Evolutionary conservation across 2,888 invertebrate genomes (phyloP).

Genomic region (Aphodius sticticus): DNA sequence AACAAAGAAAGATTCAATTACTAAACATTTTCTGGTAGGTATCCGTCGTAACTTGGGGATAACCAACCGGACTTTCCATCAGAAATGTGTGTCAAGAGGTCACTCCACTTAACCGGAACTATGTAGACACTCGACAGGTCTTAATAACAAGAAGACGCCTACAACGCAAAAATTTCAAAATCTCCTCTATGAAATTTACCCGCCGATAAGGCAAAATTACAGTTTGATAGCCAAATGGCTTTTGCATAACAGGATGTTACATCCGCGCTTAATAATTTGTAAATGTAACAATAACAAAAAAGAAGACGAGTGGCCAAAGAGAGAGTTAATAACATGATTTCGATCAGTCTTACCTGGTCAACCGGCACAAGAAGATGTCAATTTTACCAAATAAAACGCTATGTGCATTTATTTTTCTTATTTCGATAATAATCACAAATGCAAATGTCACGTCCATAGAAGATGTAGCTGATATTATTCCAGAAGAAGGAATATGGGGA

Average conservation of each 20-base stretch:
- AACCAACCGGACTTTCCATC: background rate
- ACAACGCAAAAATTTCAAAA: conserved; percentile 4
- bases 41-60: conserved; percentile 8
- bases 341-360: conserved; percentile 29
- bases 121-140: background rate
- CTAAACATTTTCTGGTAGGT: conserved; percentile 23
- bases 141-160: background rate
- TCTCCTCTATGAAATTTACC: background rate
- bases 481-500: conserved; percentile 65
- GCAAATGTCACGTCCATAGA: background rate
- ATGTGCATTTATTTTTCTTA: background rate
- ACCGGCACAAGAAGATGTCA: background rate
- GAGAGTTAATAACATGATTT: conserved; percentile 34
- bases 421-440: background rate
- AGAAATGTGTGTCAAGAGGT: conserved; percentile 35
- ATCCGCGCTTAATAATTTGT: background rate
- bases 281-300: conserved; percentile 6
- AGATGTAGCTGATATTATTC: background rate
- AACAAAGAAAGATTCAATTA: conserved; percentile 30
- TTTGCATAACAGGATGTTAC: background rate
- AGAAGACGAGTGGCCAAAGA: conserved; percentile 22
- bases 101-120: conserved; percentile 34
- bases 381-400: background rate
- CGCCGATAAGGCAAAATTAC: background rate
- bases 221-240: background rate